These are phyloP conservation scores for Apocheima hispidaria DNA, from an alignment of 2,888 invertebrate genomes.

Conservation along the genomic window DNA sequence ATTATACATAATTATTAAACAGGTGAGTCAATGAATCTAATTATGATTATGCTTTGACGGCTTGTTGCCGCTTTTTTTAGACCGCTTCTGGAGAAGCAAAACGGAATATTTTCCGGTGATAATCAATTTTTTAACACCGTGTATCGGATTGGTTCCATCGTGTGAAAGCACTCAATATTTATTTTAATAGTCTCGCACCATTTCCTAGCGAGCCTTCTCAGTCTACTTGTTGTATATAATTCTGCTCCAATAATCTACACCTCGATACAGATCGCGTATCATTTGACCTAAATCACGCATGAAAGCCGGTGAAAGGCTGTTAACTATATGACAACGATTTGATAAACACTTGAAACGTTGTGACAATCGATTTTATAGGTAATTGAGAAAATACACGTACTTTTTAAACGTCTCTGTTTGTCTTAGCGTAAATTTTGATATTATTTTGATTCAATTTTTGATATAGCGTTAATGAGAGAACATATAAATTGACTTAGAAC, in stretches of 20 bases:
- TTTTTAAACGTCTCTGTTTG: too few relatives aligned
- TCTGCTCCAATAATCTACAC: slow-evolving; percentile 77
- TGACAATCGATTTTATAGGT: slow-evolving; percentile 27
- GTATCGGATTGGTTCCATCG: slow-evolving; percentile 37
- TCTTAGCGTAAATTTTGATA: too few relatives aligned
- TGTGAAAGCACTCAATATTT: slow-evolving; percentile 64
- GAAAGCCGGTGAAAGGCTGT: slow-evolving; percentile 73
- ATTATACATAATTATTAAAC: too few relatives aligned
- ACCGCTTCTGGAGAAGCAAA: neutral
- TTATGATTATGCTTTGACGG: too few relatives aligned
- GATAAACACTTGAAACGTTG: slow-evolving; percentile 42
- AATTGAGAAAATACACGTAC: too few relatives aligned
- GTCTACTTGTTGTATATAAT: slow-evolving; percentile 76
- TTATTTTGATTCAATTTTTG: too few relatives aligned
- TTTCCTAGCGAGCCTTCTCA: slow-evolving; percentile 75
- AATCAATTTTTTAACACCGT: slow-evolving; percentile 17
- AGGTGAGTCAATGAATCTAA: too few relatives aligned
- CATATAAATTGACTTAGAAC: too few relatives aligned
- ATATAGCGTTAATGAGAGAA: too few relatives aligned
- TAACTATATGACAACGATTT: slow-evolving; percentile 39
- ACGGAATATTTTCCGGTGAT: slow-evolving; percentile 11
- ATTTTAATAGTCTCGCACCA: slow-evolving; percentile 68
- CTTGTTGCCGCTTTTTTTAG: too few relatives aligned
- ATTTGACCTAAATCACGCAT: slow-evolving; percentile 71
- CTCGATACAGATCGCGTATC: slow-evolving; percentile 77